phyloP scores from a whole-genome alignment of 1,140 invertebrate species.

The Heterodera schachtii region DNA sequence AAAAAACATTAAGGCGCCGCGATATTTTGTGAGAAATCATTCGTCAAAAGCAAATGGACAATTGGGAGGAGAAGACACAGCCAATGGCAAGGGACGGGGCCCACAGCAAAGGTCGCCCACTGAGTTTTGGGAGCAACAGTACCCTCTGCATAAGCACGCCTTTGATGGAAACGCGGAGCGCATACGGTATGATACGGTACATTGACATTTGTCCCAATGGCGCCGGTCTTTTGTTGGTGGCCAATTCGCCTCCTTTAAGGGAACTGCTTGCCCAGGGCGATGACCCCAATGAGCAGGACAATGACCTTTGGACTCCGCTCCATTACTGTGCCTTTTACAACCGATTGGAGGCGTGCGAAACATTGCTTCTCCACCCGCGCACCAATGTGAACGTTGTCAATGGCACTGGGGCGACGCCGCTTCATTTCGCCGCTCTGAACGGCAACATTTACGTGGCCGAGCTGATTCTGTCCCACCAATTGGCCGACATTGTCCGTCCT shows the following conservation, averaged over 20 bases:
- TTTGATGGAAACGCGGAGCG: slow-evolving; percentile 53
- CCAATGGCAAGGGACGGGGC: slow-evolving; percentile 17
- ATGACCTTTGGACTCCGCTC: slow-evolving; percentile 59
- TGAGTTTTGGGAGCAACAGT: slow-evolving; percentile 56
- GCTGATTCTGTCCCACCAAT: slow-evolving; percentile 55
- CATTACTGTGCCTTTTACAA: slow-evolving; percentile 63
- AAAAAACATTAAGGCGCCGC: slow-evolving; percentile 40
- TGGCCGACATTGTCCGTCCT: slow-evolving; percentile 52
- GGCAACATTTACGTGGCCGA: slow-evolving; percentile 58
- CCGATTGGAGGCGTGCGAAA: slow-evolving; percentile 45
- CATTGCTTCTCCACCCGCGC: slow-evolving; percentile 47
- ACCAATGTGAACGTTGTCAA: slow-evolving; percentile 56
- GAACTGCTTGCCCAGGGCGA: slow-evolving; percentile 50
- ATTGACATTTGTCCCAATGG: no score
- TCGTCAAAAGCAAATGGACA: not conserved
- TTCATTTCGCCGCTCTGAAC: slow-evolving; percentile 62
- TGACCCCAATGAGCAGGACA: slow-evolving; percentile 55
- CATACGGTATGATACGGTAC: slow-evolving; percentile 39
- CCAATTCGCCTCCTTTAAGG: slow-evolving; percentile 26
- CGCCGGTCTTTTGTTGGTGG: no score
- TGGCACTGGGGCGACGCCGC: slow-evolving; percentile 55
- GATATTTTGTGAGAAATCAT: slow-evolving; percentile 55
- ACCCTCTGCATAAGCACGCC: slow-evolving; percentile 57
- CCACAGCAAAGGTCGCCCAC: slow-evolving; percentile 41
- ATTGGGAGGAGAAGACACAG: not conserved